Evolutionary conservation across 2,888 invertebrate species (phyloP).

Genomic region (Xestobium rufovillosum): DNA sequence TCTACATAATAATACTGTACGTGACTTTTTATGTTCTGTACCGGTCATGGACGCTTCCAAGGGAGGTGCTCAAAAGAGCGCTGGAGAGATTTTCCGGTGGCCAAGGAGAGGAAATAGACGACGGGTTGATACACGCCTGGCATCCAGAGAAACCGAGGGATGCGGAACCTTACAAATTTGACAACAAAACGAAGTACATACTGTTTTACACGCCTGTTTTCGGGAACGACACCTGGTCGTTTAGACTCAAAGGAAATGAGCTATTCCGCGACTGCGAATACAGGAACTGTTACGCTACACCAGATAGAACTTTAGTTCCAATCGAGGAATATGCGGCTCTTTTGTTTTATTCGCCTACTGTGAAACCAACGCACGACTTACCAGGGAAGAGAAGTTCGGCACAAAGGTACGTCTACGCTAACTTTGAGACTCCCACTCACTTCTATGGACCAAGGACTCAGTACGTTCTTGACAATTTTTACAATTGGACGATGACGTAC

Average conservation of each 20-base stretch:
- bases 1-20: no score
- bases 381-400: constrained; percentile 37
- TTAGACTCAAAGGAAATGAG: neutral
- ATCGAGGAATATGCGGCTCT: neutral
- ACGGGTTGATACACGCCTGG: no score
- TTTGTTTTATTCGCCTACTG: neutral
- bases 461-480: constrained; percentile 40
- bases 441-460: constrained; percentile 14
- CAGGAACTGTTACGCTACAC: neutral
- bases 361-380: neutral
- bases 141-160: no score
- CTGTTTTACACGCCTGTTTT: neutral
- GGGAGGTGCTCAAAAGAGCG: no score
- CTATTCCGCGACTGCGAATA: neutral
- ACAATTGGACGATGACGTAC: constrained; percentile 53
- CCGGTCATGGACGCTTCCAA: no score
- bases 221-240: neutral
- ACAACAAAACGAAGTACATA: neutral
- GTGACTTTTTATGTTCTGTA: no score
- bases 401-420: constrained; percentile 48
- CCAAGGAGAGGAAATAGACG: no score
- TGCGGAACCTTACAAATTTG: no score
- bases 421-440: constrained; percentile 43
- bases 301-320: neutral
- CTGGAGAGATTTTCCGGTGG: no score